Evolutionary conservation across 2,113 vertebrate species (phyloP).

Genomic region (Colinus virginianus): DNA sequence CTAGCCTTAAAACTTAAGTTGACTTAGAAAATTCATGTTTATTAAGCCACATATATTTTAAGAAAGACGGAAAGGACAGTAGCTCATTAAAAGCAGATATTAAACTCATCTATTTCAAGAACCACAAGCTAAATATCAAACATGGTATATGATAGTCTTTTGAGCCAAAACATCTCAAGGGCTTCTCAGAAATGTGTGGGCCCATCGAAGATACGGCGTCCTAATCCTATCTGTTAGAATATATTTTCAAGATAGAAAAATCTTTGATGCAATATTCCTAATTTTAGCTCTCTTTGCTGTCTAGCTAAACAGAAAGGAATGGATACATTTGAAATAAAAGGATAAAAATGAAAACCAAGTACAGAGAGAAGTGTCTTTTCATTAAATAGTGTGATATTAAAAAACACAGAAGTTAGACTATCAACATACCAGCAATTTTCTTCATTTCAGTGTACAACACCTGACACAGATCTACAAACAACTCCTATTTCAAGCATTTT

Average conservation of each 20-base stretch:
- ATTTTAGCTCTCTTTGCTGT: neutral
- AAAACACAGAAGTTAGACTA: neutral
- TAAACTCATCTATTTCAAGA: neutral
- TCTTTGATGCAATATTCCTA: neutral
- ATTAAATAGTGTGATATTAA: neutral
- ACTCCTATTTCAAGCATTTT: neutral
- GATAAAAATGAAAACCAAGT: neutral
- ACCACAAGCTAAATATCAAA: neutral
- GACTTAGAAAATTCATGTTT: neutral
- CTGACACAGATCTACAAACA: neutral
- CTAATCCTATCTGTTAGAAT: neutral
- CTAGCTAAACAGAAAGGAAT: neutral
- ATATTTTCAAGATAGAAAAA: neutral
- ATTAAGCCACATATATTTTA: conserved; percentile 20
- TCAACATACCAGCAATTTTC: neutral
- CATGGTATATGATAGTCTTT: neutral
- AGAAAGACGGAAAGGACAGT: neutral
- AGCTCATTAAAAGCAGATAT: conserved; percentile 15
- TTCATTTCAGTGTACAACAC: neutral
- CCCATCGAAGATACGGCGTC: neutral
- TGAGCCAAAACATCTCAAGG: neutral
- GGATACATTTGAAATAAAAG: neutral
- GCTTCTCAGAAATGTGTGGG: neutral
- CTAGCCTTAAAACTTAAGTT: neutral
- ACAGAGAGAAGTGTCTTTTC: neutral